Conservation (phyloP, 2,113 vertebrate genomes). For the Lichenostomus cassidix region DNA sequence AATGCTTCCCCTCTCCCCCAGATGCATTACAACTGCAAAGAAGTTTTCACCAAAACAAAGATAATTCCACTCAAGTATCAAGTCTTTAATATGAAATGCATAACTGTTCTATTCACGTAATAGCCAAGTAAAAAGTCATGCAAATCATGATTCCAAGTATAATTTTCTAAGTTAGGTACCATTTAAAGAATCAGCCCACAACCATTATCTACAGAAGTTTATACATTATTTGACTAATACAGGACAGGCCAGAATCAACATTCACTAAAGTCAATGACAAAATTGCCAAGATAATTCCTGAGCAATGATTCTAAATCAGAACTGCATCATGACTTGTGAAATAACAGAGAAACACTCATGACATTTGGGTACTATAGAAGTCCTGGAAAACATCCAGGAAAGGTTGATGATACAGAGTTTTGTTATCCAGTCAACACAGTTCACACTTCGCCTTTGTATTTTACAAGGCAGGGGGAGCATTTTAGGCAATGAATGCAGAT, state of each 20-base stretch:
- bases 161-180: background rate
- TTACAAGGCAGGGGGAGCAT: too few relatives aligned
- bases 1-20: background rate
- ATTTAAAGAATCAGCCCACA: background rate
- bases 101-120: background rate
- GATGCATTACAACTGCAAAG: background rate
- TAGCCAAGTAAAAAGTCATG: background rate
- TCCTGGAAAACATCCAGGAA: background rate
- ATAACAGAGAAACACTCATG: background rate
- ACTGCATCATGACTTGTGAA: background rate
- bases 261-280: background rate
- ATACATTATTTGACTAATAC: background rate
- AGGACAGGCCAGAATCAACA: background rate
- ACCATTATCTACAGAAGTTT: background rate
- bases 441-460: background rate
- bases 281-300: background rate
- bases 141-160: background rate
- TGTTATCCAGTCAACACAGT: background rate
- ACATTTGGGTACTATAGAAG: background rate
- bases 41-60: background rate
- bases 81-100: background rate
- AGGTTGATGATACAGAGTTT: background rate
- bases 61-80: background rate
- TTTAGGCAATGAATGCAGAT: background rate
- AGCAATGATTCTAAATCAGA: background rate